phyloP scores from a whole-genome alignment of 2,888 invertebrate species.

The Halictus ligatus region DNA sequence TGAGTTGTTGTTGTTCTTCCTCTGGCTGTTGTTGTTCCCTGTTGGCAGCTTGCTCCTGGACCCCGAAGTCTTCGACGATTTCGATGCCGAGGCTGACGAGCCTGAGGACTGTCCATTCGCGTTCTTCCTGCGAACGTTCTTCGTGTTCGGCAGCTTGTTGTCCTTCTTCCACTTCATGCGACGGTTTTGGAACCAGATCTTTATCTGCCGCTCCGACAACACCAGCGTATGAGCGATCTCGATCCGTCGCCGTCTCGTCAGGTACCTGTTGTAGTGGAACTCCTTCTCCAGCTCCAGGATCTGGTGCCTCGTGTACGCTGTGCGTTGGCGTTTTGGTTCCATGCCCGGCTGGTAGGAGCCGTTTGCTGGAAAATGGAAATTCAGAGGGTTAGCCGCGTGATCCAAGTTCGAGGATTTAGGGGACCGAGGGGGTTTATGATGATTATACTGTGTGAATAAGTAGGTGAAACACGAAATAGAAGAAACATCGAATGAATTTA shows the following conservation, averaged over 20 bases:
- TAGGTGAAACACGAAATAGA: too few species aligned
- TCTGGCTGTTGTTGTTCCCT: conserved; percentile 88
- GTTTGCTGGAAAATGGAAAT: conserved; percentile 88
- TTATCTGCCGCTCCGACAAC: conserved; percentile 95
- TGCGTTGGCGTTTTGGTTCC: conserved; percentile 98
- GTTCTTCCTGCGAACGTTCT: conserved; percentile 88
- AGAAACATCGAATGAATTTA: too few species aligned
- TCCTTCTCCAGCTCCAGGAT: conserved; percentile 98
- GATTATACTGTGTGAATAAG: too few species aligned
- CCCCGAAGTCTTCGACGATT: conserved; percentile 71
- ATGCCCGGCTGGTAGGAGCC: conserved; percentile 95
- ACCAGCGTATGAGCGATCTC: conserved; percentile 98
- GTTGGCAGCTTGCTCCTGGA: conserved; percentile 71
- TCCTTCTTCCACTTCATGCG: conserved; percentile 95
- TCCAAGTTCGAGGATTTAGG: not conserved
- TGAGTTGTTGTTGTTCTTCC: conserved; percentile 86
- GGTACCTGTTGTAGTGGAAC: conserved; percentile 98
- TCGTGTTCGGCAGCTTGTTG: conserved; percentile 95
- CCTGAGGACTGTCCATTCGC: conserved; percentile 82
- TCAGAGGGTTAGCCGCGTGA: conserved; percentile 21
- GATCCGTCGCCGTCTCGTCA: conserved; percentile 97
- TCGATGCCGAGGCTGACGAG: conserved; percentile 72
- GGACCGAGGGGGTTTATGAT: not conserved
- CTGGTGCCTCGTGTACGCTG: conserved; percentile 99
- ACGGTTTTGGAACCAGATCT: conserved; percentile 95